These are phyloP conservation scores for Cryptotis parvus DNA, from an alignment of 2,113 vertebrate species.

Conservation along the genomic window DNA sequence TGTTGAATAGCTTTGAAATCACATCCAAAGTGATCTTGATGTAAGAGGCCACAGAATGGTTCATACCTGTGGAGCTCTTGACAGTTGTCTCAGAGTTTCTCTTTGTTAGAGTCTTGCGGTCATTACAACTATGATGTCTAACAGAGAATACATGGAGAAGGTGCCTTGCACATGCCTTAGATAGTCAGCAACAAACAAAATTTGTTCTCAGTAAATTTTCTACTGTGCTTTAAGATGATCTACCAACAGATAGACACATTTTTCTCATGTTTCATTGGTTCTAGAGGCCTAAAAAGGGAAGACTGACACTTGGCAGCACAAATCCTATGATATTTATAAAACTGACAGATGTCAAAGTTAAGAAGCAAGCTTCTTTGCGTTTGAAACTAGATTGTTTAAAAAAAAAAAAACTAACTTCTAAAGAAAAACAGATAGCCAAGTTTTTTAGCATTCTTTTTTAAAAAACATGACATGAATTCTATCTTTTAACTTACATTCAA, in stretches of 20 bases:
- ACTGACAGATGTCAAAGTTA: not conserved
- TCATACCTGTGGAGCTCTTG: not conserved
- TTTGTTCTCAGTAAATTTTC: not conserved
- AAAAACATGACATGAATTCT: not conserved
- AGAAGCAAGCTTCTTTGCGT: constrained; percentile 6
- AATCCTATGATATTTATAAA: constrained; percentile 7
- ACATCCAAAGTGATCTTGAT: not conserved
- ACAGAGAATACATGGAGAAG: not conserved
- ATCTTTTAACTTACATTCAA: too few species aligned
- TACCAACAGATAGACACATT: not conserved
- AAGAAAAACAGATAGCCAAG: constrained; percentile 15
- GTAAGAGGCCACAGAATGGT: not conserved
- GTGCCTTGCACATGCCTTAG: not conserved
- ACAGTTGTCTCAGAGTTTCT: not conserved
- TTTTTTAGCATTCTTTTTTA: not conserved
- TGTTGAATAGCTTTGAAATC: not conserved
- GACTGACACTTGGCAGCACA: constrained; percentile 11
- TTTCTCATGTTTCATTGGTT: not conserved
- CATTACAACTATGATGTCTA: not conserved
- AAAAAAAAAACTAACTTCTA: constrained; percentile 23
- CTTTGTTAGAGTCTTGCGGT: not conserved
- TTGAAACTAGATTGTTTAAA: not conserved
- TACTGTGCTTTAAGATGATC: not conserved
- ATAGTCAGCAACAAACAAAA: not conserved
- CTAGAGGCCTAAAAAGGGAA: not conserved